A percentile compares a stretch with the other conserved stretches of the same genome.
phyloP scores from a whole-genome alignment of 2,113 vertebrate species.

The Ailurus styani region DNA sequence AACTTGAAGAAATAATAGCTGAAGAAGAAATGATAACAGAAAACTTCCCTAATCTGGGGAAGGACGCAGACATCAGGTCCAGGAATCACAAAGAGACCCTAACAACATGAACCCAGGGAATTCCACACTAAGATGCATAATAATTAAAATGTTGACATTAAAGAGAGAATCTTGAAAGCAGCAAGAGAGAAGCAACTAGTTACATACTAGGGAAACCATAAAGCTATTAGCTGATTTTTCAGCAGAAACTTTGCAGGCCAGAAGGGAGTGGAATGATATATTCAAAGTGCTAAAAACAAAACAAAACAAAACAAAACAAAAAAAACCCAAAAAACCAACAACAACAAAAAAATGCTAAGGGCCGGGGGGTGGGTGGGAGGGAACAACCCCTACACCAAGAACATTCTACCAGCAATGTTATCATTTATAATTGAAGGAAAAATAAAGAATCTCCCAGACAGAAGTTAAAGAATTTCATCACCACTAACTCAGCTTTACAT shows the following conservation, averaged over 20 bases:
- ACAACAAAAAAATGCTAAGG: background rate
- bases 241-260: background rate
- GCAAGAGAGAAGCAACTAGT: background rate
- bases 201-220: background rate
- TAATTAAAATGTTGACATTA: background rate
- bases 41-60: background rate
- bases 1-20: background rate
- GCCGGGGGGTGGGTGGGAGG: no score
- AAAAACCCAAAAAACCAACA: no score
- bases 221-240: background rate
- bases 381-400: background rate
- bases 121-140: background rate
- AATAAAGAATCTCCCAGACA: background rate
- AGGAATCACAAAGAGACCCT: background rate
- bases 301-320: no score
- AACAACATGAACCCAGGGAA: background rate
- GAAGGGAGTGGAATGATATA: background rate
- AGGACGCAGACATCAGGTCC: background rate
- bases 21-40: background rate
- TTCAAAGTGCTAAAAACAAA: background rate
- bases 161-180: background rate
- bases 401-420: background rate
- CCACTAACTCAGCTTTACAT: background rate
- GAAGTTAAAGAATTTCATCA: background rate
- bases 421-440: background rate